phyloP scores from a whole-genome alignment of 2,797 vertebrate species.

The Darevskia nairensis region DNA sequence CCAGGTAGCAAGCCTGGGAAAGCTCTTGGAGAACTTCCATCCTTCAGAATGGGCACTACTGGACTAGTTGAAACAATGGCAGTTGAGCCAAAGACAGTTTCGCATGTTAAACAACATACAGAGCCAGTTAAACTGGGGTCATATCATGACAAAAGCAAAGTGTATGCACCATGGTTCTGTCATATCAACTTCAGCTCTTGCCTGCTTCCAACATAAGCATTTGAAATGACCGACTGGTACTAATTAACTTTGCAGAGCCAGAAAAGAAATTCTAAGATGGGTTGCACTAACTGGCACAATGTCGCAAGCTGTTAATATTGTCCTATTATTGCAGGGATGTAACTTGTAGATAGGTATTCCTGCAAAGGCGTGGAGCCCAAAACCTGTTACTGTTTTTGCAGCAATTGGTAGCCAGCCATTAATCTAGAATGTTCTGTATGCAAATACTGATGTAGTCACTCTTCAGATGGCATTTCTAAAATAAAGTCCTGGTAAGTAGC shows the following conservation, averaged over 20 bases:
- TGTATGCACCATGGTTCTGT: background rate
- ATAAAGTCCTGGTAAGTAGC: conserved; percentile 42
- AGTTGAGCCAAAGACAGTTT: background rate
- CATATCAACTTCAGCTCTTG: background rate
- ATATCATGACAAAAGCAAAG: background rate
- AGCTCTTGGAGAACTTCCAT: no score
- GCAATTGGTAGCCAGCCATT: conserved; percentile 14
- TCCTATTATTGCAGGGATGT: background rate
- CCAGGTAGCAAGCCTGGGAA: background rate
- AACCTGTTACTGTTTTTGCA: conserved; percentile 41
- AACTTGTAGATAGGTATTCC: background rate
- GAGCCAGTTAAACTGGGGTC: no score
- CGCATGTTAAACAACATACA: no score
- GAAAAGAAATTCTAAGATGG: background rate
- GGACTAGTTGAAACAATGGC: no score
- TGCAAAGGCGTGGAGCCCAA: conserved; percentile 1
- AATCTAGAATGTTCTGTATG: conserved; percentile 35
- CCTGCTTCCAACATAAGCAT: background rate
- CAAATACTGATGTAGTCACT: conserved; percentile 40
- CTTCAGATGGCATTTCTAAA: conserved; percentile 23
- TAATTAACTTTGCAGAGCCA: background rate
- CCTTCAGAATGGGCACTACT: no score
- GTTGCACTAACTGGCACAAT: background rate
- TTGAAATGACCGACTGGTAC: background rate
- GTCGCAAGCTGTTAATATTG: no score